Evolutionary conservation across 2,113 vertebrate genomes (phyloP).

Genomic region (Acrocephalus arundinaceus): DNA sequence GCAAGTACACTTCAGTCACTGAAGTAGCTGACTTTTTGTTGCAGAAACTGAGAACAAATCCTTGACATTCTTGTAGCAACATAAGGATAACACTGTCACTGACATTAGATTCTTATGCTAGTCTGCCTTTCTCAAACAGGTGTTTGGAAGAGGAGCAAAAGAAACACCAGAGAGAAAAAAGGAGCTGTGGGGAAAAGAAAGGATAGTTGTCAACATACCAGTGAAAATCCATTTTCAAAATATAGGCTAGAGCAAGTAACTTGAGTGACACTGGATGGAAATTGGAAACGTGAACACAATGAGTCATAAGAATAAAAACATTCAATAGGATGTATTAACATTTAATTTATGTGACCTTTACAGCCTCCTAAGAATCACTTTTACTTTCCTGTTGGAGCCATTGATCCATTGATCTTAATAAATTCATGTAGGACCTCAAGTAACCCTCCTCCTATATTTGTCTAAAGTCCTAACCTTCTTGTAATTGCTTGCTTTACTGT

Average conservation of each 20-base stretch:
- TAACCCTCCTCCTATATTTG: background rate
- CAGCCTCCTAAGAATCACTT: background rate
- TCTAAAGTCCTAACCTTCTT: background rate
- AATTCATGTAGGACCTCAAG: background rate
- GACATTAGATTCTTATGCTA: background rate
- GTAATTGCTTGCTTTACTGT: background rate
- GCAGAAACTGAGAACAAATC: background rate
- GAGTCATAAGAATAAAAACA: background rate
- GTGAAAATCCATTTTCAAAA: background rate
- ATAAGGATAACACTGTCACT: background rate
- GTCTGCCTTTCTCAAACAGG: background rate
- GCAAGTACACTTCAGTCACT: background rate
- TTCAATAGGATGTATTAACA: rapidly evolving
- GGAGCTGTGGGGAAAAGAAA: background rate
- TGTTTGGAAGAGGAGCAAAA: background rate
- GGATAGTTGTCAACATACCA: background rate
- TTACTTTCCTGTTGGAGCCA: background rate
- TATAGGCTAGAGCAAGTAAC: background rate
- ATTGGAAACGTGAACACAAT: background rate
- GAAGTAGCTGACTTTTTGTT: background rate
- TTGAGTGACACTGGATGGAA: background rate
- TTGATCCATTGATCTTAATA: background rate
- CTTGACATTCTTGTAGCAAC: background rate
- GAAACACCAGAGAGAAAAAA: background rate
- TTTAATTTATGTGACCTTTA: background rate